A percentile compares a stretch with the other conserved stretches of the same genome.
These are phyloP conservation scores for Etheostoma perlongum DNA, from an alignment of 2,797 vertebrate genomes.

Conservation along the genomic window DNA sequence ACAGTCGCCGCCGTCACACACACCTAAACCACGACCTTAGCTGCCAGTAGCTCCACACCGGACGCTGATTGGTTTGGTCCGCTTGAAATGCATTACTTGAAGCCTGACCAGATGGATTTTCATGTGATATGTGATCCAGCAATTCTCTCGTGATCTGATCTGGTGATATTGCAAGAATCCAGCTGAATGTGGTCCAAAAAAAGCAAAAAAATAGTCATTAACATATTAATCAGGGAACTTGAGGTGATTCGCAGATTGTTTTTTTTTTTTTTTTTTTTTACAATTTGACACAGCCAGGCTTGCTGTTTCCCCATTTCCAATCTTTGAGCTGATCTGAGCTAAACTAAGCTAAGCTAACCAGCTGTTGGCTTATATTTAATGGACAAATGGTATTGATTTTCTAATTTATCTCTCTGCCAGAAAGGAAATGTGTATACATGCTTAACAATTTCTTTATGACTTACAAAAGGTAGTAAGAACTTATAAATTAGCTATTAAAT, in stretches of 20 bases:
- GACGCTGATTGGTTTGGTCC: too few species aligned
- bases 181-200: neutral
- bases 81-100: too few species aligned
- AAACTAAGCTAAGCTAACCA: neutral
- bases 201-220: neutral
- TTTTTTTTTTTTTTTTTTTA: neutral
- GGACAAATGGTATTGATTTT: neutral
- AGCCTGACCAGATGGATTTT: too few species aligned
- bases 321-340: neutral
- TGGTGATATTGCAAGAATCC: too few species aligned
- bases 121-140: too few species aligned
- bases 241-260: neutral
- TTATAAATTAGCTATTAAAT: neutral
- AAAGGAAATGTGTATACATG: too few species aligned
- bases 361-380: neutral
- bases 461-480: neutral
- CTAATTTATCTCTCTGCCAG: too few species aligned
- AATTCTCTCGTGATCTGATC: too few species aligned
- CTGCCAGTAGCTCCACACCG: too few species aligned
- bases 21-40: too few species aligned
- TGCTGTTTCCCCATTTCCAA: neutral
- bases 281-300: neutral
- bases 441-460: neutral
- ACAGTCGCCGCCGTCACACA: too few species aligned
- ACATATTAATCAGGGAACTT: neutral